These are phyloP conservation scores for Uropetala carovei DNA, from an alignment of 2,888 invertebrate species.

Conservation along the genomic window DNA sequence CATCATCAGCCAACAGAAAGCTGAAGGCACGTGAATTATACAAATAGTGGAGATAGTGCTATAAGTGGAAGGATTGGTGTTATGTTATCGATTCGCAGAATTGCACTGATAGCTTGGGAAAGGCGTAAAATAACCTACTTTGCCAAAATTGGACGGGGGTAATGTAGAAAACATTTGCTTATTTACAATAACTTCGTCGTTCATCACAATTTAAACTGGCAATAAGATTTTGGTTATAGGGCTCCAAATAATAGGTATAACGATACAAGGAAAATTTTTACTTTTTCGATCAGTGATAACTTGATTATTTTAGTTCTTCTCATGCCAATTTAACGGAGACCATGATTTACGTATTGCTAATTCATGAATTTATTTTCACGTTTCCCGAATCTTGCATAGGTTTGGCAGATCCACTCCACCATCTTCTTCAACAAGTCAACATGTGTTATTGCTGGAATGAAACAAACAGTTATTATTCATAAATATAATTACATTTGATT, in stretches of 20 bases:
- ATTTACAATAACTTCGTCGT: not conserved
- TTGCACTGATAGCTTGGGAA: not conserved
- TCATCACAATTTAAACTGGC: slow-evolving; percentile 26
- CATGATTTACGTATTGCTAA: not conserved
- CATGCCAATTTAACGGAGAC: not conserved
- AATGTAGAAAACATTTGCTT: slow-evolving; percentile 17
- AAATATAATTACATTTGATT: not conserved
- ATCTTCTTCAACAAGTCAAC: not conserved
- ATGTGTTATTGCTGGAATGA: not conserved
- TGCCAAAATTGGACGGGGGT: slow-evolving; percentile 19
- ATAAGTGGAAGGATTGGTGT: slow-evolving; percentile 8
- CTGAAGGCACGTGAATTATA: slow-evolving; percentile 58
- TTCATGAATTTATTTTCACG: not conserved
- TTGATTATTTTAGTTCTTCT: not conserved
- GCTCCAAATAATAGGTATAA: not conserved
- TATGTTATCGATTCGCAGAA: not conserved
- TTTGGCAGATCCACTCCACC: not conserved
- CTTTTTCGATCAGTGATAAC: not conserved
- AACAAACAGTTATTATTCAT: not conserved
- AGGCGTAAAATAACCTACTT: not conserved
- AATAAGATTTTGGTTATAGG: not conserved
- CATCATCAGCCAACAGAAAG: slow-evolving; percentile 53
- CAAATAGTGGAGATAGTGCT: slow-evolving; percentile 21
- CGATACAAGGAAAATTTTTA: not conserved
- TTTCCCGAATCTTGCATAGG: not conserved